Evolutionary conservation across 2,113 vertebrate genomes (phyloP), one percentile per base, ranked within the genome.

Genomic region (Manacus vitellinus): DNA sequence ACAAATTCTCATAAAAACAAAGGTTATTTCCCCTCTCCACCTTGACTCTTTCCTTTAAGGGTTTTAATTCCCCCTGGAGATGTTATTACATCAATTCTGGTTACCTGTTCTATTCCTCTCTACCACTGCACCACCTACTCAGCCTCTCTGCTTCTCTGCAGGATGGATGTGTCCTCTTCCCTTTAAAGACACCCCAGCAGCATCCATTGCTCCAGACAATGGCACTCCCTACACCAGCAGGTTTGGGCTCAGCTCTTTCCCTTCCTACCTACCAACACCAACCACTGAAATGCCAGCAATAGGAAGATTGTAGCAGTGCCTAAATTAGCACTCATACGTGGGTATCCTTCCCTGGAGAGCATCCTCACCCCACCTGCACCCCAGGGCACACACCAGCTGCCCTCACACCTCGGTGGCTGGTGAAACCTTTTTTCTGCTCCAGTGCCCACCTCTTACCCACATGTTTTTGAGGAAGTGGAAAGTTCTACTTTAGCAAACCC

Each of bases 371-470:
- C 55, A 58, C 11, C 27, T 55, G 18, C 41, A 20, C 21, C 7
- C 14, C 5, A 3, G 46, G 46, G 23, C 51, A 46, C 0, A 0
- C 7, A 2, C 23, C 47, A 62, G 54, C 59, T 41, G 43, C 2
- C 23, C 52, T 87, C 88, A 56, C 44, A 28, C 31, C 17, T 20
- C 22, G 11, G n/a, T 6, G 13, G 23, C 27, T 44, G 25, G 10
- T 31, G 43, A 95, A 89, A 77, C 27, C 21, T 9, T 55, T 55
- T 71, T 75, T 84, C 71, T 0, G 0, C 62, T 76, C 52, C 6
- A n/a, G 7, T 27, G 33, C 54, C 17, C 49, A 47, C 21, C 21
- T 47, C 66, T 75, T 49, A 75, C 61, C 19, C 11, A 0, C 4
- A 39, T 0, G 1, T 19, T 94, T 90, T 14, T 85, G 73, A 68